Percentiles rank a stretch among this genome's conserved stretches.
phyloP scores from a whole-genome alignment of 2,113 vertebrate species.

The Zootoca vivipara region DNA sequence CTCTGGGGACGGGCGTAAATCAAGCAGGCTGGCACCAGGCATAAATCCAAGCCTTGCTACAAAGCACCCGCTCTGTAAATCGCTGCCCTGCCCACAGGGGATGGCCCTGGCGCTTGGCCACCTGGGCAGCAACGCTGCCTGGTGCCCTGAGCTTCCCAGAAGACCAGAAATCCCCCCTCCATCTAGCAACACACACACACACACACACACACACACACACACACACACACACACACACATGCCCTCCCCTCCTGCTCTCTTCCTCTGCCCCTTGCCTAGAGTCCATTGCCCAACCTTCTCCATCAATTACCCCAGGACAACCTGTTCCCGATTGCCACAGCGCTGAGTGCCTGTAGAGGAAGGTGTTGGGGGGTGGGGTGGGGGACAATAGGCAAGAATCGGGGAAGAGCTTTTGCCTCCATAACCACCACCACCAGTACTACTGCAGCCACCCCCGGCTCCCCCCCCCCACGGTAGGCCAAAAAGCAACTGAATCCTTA shows the following conservation, averaged over 20 bases:
- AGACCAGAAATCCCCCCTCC: background rate
- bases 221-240: background rate
- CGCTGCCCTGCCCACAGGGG: background rate
- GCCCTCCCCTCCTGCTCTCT: background rate
- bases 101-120: background rate
- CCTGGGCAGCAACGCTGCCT: background rate
- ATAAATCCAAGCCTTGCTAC: slow-evolving; percentile 15
- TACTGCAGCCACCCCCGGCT: background rate
- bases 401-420: background rate
- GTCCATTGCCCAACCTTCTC: background rate
- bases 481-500: background rate
- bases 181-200: too few relatives aligned
- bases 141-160: background rate
- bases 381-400: background rate
- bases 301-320: background rate
- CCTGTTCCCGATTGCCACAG: background rate
- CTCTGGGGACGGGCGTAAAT: slow-evolving; percentile 14
- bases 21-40: slow-evolving; percentile 6
- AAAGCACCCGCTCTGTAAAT: background rate
- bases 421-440: too few relatives aligned
- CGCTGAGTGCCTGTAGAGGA: background rate
- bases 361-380: background rate
- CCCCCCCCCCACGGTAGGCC: background rate
- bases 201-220: background rate
- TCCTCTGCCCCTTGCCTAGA: background rate